Percentiles rank a stretch among this genome's conserved stretches.
Evolutionary conservation across 2,113 vertebrate genomes (phyloP).

Genomic region (Vanacampus margaritifer): DNA sequence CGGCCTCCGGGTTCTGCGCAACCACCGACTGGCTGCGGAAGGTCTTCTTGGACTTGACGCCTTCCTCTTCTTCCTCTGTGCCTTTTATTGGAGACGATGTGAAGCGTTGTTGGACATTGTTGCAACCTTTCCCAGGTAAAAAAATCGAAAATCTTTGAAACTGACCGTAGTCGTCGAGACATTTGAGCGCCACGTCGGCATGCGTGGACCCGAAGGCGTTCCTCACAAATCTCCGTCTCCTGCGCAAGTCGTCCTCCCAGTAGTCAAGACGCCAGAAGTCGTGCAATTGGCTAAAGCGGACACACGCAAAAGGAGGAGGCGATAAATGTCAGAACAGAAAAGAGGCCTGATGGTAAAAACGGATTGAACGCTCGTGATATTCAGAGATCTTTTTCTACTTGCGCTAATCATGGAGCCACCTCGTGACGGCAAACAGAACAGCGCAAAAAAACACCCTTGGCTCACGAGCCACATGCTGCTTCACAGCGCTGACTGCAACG

Average conservation of each 20-base stretch:
- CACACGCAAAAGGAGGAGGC: conserved; percentile 13
- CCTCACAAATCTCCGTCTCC: conserved; percentile 91
- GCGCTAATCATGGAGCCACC: too few species aligned
- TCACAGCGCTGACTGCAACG: too few species aligned
- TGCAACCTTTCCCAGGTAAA: too few species aligned
- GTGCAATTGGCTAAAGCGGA: conserved; percentile 80
- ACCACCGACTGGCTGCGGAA: conserved; percentile 92
- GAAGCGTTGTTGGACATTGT: too few species aligned
- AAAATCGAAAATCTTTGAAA: conserved; percentile 12
- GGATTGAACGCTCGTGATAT: too few species aligned
- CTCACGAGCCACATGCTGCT: too few species aligned
- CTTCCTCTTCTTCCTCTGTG: conserved; percentile 84
- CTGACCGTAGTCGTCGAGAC: conserved; percentile 91
- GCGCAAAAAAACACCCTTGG: neutral
- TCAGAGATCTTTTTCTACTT: too few species aligned
- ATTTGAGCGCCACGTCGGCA: conserved; percentile 83
- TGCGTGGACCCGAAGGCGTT: conserved; percentile 98
- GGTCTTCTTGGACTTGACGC: conserved; percentile 86
- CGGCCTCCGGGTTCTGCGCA: conserved; percentile 91
- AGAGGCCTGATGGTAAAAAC: too few species aligned
- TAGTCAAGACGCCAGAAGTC: conserved; percentile 99
- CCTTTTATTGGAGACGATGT: conserved; percentile 65
- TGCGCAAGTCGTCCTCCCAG: conserved; percentile 97
- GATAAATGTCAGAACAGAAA: neutral
- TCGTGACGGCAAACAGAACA: neutral